A percentile compares a stretch with the other conserved stretches of the same genome.
These are phyloP conservation scores for Haliaeetus leucogaster DNA, from an alignment of 2,113 vertebrate genomes.

Conservation along the genomic window DNA sequence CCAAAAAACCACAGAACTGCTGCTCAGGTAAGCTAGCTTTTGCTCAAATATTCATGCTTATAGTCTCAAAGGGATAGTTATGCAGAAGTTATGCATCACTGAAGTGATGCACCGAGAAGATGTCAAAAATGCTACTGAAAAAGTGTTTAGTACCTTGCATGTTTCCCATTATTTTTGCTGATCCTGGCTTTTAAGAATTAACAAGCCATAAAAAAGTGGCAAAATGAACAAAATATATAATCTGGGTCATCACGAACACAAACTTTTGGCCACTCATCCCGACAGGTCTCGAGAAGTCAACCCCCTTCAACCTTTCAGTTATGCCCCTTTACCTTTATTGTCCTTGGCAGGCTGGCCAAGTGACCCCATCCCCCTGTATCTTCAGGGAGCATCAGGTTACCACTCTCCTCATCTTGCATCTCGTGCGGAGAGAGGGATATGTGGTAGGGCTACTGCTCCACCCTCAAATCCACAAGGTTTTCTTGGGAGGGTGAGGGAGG, in stretches of 20 bases:
- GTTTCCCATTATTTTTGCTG: neutral
- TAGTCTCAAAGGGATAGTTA: neutral
- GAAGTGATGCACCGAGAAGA: neutral
- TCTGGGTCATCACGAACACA: neutral
- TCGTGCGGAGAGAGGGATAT: conserved; percentile 28
- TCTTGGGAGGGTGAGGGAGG: conserved; percentile 43
- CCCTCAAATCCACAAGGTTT: conserved; percentile 48
- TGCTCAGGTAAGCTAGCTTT: neutral
- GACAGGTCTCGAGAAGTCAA: neutral
- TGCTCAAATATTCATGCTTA: neutral
- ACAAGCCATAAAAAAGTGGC: neutral
- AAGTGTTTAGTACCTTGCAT: neutral
- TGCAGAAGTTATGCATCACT: neutral
- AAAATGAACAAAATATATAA: neutral
- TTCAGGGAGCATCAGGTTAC: conserved; percentile 42
- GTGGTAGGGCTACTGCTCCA: conserved; percentile 46
- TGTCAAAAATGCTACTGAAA: neutral
- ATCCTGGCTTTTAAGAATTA: neutral
- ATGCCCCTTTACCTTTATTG: neutral
- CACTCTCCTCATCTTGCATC: conserved; percentile 46
- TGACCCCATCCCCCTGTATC: conserved; percentile 40
- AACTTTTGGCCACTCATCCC: neutral
- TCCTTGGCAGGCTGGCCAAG: conserved; percentile 43
- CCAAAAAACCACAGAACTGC: neutral
- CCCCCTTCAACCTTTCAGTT: neutral